A percentile compares a stretch with the other conserved stretches of the same genome.
phyloP scores from a whole-genome alignment of 2,113 vertebrate genomes.

The Tragelaphus strepsiceros region DNA sequence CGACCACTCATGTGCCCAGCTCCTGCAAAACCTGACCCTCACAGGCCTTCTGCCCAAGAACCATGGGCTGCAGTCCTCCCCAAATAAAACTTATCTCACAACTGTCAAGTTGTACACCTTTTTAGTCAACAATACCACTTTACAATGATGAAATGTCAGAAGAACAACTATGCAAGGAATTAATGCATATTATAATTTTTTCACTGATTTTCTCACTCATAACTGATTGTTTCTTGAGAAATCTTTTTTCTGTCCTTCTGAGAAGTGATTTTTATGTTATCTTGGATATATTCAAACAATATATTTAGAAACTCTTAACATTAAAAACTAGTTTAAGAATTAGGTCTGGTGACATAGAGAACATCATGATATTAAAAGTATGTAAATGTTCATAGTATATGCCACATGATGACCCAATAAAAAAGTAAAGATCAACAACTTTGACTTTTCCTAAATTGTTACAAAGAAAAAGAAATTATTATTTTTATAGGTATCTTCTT shows the following conservation, averaged over 20 bases:
- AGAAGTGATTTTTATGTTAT: background rate
- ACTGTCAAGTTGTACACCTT: background rate
- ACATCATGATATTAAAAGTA: background rate
- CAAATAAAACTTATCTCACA: background rate
- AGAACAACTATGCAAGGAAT: background rate
- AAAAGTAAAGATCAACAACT: background rate
- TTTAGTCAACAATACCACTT: background rate
- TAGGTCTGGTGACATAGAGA: background rate
- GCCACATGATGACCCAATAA: background rate
- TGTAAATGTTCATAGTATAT: background rate
- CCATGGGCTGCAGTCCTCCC: background rate
- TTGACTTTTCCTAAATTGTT: background rate
- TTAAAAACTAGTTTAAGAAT: background rate
- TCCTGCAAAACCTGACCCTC: too few species aligned
- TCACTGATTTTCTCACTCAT: background rate
- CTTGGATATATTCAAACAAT: background rate
- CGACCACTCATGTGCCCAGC: too few species aligned
- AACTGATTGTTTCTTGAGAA: background rate
- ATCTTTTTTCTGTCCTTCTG: background rate
- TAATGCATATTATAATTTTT: background rate
- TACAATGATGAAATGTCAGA: background rate
- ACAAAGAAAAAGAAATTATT: background rate
- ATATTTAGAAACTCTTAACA: background rate
- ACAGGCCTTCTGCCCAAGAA: too few species aligned
- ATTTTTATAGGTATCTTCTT: background rate